Percentiles rank a stretch among this genome's conserved stretches.
Conservation (phyloP, 2,113 vertebrate species). For the Sapayoa aenigma region DNA sequence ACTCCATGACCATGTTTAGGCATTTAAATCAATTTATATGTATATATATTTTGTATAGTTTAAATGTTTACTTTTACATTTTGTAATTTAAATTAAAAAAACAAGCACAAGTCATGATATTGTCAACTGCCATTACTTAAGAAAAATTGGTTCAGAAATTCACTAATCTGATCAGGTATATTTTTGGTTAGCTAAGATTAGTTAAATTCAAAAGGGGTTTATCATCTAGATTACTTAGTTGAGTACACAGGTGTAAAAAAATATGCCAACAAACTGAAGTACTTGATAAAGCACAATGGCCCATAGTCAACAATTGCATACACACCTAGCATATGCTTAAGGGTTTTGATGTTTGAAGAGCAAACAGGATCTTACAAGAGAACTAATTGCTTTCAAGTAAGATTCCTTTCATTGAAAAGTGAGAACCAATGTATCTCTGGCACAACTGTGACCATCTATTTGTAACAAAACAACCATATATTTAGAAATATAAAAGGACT, state of each 20-base stretch:
- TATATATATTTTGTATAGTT: neutral
- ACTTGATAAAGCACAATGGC: neutral
- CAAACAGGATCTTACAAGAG: neutral
- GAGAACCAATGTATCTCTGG: neutral
- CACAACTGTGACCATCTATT: neutral
- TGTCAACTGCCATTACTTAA: neutral
- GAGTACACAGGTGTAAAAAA: neutral
- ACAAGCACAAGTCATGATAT: neutral
- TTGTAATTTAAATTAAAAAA: neutral
- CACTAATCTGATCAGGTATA: neutral
- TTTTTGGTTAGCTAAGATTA: neutral
- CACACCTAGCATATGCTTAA: rapidly evolving
- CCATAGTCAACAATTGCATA: neutral
- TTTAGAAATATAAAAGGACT: neutral
- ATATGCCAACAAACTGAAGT: neutral
- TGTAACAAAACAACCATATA: neutral
- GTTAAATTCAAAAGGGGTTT: neutral
- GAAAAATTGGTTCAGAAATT: neutral
- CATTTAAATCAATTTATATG: neutral
- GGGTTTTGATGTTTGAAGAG: neutral
- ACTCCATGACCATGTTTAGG: neutral
- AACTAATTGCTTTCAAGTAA: neutral
- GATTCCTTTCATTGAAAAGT: neutral
- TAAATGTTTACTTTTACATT: neutral
- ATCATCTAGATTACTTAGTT: neutral